Conservation (phyloP, 2,888 invertebrate genomes). For the Tuberolachnus salignus region DNA sequence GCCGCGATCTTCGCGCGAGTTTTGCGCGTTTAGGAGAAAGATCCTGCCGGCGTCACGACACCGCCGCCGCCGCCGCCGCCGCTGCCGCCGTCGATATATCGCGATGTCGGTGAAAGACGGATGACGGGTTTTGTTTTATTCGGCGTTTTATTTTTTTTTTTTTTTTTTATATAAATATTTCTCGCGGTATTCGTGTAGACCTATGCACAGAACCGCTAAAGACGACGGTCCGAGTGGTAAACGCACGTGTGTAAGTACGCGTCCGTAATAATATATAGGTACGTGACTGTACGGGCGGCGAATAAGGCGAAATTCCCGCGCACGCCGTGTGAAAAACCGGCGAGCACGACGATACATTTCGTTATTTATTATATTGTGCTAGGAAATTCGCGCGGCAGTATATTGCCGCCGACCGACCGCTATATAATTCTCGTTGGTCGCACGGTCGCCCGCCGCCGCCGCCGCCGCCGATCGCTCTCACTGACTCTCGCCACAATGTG, state of each 20-base stretch:
- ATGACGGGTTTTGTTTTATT: background rate
- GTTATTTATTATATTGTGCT: background rate
- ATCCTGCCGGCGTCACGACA: background rate
- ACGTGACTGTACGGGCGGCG: background rate
- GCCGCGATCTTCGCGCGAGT: background rate
- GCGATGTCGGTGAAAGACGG: background rate
- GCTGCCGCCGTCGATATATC: too few relatives aligned
- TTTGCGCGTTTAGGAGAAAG: background rate
- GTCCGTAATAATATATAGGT: too few relatives aligned
- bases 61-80: too few relatives aligned
- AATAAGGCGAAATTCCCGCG: background rate
- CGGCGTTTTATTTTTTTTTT: background rate
- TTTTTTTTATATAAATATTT: too few relatives aligned
- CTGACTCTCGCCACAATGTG: too few relatives aligned
- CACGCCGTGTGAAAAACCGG: background rate
- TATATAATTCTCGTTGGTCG: background rate
- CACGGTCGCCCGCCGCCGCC: background rate
- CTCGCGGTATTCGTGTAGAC: background rate
- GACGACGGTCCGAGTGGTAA: background rate
- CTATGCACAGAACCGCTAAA: too few relatives aligned
- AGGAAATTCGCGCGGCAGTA: too few relatives aligned
- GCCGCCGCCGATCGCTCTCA: background rate
- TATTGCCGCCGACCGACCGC: too few relatives aligned
- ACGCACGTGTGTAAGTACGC: background rate
- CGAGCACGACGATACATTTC: background rate